Evolutionary conservation across 2,888 invertebrate species (phyloP), one percentile per base, ranked within the genome.

Genomic region (Spodoptera littoralis): DNA sequence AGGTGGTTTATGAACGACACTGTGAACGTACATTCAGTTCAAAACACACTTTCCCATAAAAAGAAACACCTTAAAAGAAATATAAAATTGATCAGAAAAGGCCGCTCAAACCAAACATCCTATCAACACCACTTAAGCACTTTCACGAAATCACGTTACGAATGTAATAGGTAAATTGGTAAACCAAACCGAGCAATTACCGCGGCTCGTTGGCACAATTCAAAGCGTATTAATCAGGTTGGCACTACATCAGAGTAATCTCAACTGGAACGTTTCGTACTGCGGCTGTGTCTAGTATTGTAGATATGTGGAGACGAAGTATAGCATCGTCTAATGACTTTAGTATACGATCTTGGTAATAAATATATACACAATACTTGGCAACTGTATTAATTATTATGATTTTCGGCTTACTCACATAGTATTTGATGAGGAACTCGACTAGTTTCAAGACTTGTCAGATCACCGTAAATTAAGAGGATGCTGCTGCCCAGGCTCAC

Each of bases 221-320:
- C 64, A 56, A 44, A 53, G 48, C 42, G 27, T 52, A 75, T 63
- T 71, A 75, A 75, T 70, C 71, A 63, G 51, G 51, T 56, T 52
- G 24, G 51, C 52, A 75, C 71, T 71, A 70, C 58, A 71, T 63
- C 75, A 63, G 71, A 55, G 24, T 71, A 71, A 71, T 71, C 74
- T 73, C 55, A 52, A 46, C 75, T 63, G 51, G 54, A 75, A 62
- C 54, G 54, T 36, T 51, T 44, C 43, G 58, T 63, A 46, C 52
- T 45, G 11, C 22, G 45, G 51, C 13, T 70, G 63, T 27, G 44
- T 36, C 36, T 9, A 36, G 63, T 50, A 57, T 8, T 42, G 27
- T 61, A 47, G 18, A 18, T 30, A 45, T 53, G 41, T 54, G 46
- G 12, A 42, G 4, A 42, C 13, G 43, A 48, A 30, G 45, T 68